These are phyloP conservation scores for Sapayoa aenigma DNA, from an alignment of 2,113 vertebrate species.

Conservation along the genomic window DNA sequence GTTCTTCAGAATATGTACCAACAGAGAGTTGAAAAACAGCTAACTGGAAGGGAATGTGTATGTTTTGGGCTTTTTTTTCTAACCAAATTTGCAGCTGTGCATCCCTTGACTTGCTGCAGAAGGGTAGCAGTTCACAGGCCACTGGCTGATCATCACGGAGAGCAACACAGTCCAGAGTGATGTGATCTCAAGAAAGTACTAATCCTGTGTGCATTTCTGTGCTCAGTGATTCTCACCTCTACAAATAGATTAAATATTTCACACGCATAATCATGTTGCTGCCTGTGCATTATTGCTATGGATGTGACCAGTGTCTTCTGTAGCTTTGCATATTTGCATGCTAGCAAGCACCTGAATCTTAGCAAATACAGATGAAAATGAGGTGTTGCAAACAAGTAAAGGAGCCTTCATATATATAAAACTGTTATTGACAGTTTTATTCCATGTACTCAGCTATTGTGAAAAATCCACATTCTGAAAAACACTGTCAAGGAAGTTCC, in stretches of 20 bases:
- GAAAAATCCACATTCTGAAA: neutral
- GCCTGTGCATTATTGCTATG: neutral
- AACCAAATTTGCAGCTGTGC: neutral
- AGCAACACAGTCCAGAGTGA: accelerated
- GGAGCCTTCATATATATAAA: neutral
- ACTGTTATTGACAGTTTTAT: neutral
- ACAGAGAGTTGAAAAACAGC: neutral
- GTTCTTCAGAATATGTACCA: neutral
- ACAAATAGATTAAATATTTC: neutral
- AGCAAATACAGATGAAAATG: neutral
- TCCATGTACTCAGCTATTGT: neutral
- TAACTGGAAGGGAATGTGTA: neutral
- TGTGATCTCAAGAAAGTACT: neutral
- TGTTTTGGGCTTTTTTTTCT: neutral
- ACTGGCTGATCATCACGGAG: accelerated
- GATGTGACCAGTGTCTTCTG: neutral
- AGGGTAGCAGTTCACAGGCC: neutral
- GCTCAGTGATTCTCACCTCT: accelerated
- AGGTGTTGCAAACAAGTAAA: neutral
- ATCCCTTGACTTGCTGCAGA: neutral
- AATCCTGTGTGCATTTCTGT: neutral
- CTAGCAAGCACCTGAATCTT: neutral
- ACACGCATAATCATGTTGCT: neutral
- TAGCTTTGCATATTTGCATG: neutral
- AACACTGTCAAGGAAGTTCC: neutral